Evolutionary conservation across 2,113 vertebrate genomes (phyloP).

Genomic region (Eonycteris spelaea): DNA sequence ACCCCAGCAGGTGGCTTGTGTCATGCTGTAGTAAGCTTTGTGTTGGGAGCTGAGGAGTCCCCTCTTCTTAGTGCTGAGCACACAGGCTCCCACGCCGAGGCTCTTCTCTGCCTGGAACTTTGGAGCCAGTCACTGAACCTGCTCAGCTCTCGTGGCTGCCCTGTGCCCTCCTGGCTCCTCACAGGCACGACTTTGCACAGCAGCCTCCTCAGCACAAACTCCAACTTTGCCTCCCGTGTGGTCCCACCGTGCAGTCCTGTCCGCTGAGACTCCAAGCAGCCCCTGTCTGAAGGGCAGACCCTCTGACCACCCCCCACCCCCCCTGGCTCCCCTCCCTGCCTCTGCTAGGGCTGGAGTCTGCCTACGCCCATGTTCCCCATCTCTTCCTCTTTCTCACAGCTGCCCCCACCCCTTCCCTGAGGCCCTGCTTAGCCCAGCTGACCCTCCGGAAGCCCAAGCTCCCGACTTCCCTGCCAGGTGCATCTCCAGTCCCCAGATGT

Average conservation of each 20-base stretch:
- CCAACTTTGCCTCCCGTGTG: neutral
- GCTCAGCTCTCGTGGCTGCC: neutral
- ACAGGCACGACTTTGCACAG: neutral
- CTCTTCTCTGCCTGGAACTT: neutral
- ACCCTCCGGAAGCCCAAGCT: neutral
- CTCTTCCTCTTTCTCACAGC: neutral
- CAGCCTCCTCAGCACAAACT: neutral
- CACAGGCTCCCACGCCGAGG: neutral
- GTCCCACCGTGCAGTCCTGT: neutral
- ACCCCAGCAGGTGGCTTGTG: too few species aligned
- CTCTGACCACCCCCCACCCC: too few species aligned
- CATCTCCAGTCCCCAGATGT: accelerated
- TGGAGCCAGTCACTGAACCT: neutral
- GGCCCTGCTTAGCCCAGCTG: neutral
- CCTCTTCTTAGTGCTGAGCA: neutral
- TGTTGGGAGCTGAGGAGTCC: neutral
- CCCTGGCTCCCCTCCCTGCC: neutral
- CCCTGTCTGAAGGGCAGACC: neutral
- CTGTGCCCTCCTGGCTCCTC: neutral
- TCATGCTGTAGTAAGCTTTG: accelerated
- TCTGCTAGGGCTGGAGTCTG: neutral
- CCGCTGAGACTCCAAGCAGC: accelerated
- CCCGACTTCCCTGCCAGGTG: accelerated
- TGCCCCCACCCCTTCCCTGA: neutral
- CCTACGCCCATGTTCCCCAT: accelerated